phyloP scores from a whole-genome alignment of 2,888 invertebrate species.

The Lasioglossum malachurum region DNA sequence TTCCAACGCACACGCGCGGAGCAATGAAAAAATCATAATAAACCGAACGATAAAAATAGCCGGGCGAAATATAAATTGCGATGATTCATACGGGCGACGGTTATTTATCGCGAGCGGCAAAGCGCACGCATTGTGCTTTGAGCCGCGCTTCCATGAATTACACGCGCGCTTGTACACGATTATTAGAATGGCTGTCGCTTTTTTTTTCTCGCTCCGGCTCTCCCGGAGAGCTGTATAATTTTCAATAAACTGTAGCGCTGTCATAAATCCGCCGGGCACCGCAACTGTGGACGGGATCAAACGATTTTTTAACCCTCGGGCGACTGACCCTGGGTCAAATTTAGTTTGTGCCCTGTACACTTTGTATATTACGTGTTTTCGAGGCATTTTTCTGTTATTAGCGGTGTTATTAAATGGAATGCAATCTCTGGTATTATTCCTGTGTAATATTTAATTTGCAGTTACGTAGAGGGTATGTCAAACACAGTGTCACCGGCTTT shows the following conservation, averaged over 20 bases:
- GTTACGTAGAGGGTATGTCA: background rate
- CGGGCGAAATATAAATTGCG: conserved; percentile 55
- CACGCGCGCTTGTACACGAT: conserved; percentile 40
- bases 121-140: conserved; percentile 60
- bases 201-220: conserved; percentile 25
- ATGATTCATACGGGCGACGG: conserved; percentile 51
- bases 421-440: background rate
- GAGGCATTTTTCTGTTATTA: background rate
- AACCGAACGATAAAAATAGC: conserved; percentile 55
- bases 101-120: conserved; percentile 58
- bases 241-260: conserved; percentile 57
- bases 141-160: conserved; percentile 55
- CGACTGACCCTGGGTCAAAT: background rate
- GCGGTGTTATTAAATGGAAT: background rate
- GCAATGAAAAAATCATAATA: background rate
- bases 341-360: background rate
- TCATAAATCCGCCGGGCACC: conserved; percentile 46
- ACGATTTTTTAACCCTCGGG: conserved; percentile 34
- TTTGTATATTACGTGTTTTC: background rate
- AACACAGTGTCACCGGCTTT: background rate
- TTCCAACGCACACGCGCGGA: background rate
- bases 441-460: background rate
- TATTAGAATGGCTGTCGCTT: conserved; percentile 53
- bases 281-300: conserved; percentile 38
- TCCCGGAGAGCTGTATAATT: conserved; percentile 50